Base-by-base conservation (phyloP, 2,797 vertebrate genomes). In the Dicrostonyx torquatus region DNA sequence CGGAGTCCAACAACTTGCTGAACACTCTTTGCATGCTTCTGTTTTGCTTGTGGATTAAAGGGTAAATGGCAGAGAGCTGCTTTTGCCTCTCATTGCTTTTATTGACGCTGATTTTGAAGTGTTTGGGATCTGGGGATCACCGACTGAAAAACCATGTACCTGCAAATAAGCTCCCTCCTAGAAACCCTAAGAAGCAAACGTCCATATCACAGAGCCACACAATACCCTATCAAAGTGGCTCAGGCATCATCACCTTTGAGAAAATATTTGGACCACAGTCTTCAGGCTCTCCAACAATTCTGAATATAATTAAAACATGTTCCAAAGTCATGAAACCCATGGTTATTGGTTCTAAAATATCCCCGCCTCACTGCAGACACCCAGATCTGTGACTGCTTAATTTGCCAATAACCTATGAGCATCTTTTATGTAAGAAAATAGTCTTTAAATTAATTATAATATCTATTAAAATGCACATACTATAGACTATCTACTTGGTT, bases 11-110 rank as follows among this genome's bases (percentile, higher is more conserved):
- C 53, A 84, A 70, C 55, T 76, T 29, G 12, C 53, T 60, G 58
- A 12, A 79, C 2, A 12, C 13, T 43, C 40, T 82, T 10, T 82
- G 79, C 60, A 29, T 83, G 40, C 40, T 64, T 91, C 0, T 83
- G 1, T 85, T 90, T 91, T 48, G 26, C 43, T 66, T 40, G 53
- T 24, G 10, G 20, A 62, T 96, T 64, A 76, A 45, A 31, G 45
- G 68, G 60, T 64, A 77, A 87, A 45, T 72, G 24, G 24, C 86
- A 62, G 5, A 2, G 64, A 76, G 13, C 72, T 77, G 4, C 87
- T 90, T 50, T 91, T 34, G 37, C 68, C 26, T 31, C 10, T 43
- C 37, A 45, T 87, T 87, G 37, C 37, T 95, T 93, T 96, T 89
- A 62, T 76, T 94, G 43, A 37, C 43, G 17, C 4, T 62, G 0